Percentiles rank a stretch among this genome's conserved stretches.
Conservation (phyloP, 92 coral and sea anemone genomes). For the Nematostella vectensis region DNA sequence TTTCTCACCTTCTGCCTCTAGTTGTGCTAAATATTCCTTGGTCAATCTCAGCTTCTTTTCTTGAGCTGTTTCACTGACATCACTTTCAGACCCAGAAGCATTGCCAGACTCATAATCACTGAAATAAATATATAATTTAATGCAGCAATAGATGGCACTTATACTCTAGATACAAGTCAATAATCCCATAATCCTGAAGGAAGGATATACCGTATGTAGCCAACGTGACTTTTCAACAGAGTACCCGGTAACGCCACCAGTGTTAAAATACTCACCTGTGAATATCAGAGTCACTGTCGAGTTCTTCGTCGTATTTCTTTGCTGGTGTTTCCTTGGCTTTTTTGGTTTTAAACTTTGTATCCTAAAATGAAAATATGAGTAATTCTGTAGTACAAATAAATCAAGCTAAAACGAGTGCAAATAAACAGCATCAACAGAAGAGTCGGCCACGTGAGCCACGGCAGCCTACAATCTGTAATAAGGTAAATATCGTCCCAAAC, state of each 20-base stretch:
- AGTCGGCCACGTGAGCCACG: conserved; percentile 3
- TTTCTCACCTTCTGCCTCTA: conserved; percentile 82
- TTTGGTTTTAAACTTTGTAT: conserved; percentile 19
- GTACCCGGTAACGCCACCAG: too few species aligned
- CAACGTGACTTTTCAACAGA: too few species aligned
- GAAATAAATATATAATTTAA: background rate
- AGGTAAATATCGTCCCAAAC: background rate
- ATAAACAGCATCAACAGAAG: background rate
- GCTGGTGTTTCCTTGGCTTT: conserved; percentile 15
- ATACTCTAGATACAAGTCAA: too few species aligned
- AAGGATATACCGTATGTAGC: too few species aligned
- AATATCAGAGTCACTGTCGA: conserved; percentile 62
- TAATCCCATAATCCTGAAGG: too few species aligned
- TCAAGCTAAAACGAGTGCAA: background rate
- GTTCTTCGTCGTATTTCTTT: conserved; percentile 39
- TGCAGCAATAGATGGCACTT: background rate
- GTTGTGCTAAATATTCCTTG: conserved; percentile 87
- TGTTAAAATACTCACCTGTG: conserved; percentile 52
- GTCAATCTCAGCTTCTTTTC: conserved; percentile 89
- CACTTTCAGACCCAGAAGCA: conserved; percentile 35
- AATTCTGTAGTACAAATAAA: background rate
- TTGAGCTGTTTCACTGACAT: conserved; percentile 81
- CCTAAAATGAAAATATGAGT: conserved; percentile 4
- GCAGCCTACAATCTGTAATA: background rate
- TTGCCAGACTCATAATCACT: conserved; percentile 37